Percentiles rank a stretch among this genome's conserved stretches.
phyloP scores from a whole-genome alignment of 1,140 invertebrate genomes.

The Nasonia giraulti region DNA sequence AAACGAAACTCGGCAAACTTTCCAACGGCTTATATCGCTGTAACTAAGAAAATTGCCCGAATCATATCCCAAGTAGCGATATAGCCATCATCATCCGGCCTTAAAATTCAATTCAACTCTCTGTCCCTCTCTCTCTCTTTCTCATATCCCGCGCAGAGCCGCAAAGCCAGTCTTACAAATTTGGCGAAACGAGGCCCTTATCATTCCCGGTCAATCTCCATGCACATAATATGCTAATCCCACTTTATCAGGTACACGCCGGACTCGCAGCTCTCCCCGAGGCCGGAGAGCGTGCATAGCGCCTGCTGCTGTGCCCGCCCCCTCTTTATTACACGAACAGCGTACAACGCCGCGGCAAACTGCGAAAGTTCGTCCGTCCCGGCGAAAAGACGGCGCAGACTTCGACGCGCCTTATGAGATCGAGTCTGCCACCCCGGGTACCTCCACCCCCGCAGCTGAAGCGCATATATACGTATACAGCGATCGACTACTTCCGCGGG shows the following conservation, averaged over 20 bases:
- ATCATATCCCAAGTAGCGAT: background rate
- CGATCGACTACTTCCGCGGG: constrained; percentile 47
- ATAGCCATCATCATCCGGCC: background rate
- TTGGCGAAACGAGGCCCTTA: constrained; percentile 33
- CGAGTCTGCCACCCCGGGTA: background rate
- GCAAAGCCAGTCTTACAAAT: constrained; percentile 21
- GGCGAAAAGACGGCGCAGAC: constrained; percentile 9
- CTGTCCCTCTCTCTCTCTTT: background rate
- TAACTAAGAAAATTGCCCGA: background rate
- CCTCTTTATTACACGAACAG: constrained; percentile 24
- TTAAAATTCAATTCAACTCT: constrained; percentile 25
- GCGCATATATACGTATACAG: background rate
- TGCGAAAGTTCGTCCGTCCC: constrained; percentile 37
- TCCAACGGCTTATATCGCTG: background rate
- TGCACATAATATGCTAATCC: constrained; percentile 48
- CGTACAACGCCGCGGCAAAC: constrained; percentile 1
- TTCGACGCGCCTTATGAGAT: constrained; percentile 13
- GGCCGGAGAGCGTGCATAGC: background rate
- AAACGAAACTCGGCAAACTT: background rate
- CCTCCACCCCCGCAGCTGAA: background rate
- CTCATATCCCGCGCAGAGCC: background rate
- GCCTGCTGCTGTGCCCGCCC: background rate
- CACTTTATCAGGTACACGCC: constrained; percentile 33
- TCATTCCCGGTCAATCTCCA: constrained; percentile 42
- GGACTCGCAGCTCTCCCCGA: background rate